Conservation (phyloP, 2,797 vertebrate species). For the Bovichtus diacanthus region DNA sequence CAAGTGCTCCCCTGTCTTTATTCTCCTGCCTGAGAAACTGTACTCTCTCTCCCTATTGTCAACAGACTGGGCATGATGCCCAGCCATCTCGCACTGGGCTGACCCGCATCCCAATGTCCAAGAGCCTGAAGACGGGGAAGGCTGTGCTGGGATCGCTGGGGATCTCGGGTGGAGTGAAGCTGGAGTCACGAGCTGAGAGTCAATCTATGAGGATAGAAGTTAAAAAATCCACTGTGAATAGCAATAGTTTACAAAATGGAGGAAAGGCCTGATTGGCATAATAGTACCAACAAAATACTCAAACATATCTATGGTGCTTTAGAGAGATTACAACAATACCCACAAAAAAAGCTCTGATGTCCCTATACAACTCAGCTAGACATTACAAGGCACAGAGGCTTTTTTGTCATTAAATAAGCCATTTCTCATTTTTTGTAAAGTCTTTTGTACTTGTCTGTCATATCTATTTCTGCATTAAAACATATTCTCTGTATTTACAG, state of each 20-base stretch:
- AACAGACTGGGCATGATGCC: constrained; percentile 91
- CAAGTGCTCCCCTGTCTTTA: constrained; percentile 30
- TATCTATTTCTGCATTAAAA: constrained; percentile 49
- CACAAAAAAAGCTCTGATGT: constrained; percentile 4
- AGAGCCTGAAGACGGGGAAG: constrained; percentile 98
- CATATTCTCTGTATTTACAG: constrained; percentile 42
- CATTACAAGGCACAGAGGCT: constrained; percentile 11
- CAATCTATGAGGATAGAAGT: constrained; percentile 98
- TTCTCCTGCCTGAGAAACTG: constrained; percentile 56
- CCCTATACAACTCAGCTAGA: constrained; percentile 3
- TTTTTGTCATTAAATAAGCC: constrained; percentile 40
- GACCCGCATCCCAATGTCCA: constrained; percentile 99
- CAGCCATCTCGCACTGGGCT: constrained; percentile 89
- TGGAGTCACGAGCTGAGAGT: constrained; percentile 94
- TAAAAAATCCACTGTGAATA: constrained; percentile 92
- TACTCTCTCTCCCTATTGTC: constrained; percentile 55
- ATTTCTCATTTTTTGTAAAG: constrained; percentile 46
- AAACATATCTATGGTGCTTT: constrained; percentile 32
- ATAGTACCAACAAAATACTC: neutral
- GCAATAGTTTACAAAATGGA: constrained; percentile 86
- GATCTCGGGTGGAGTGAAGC: constrained; percentile 92
- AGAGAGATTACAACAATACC: constrained; percentile 21
- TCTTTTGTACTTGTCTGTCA: constrained; percentile 50
- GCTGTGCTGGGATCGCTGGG: constrained; percentile 91
- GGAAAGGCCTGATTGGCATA: constrained; percentile 89